These are phyloP conservation scores for Limnephilus lunatus DNA, from an alignment of 2,888 invertebrate genomes.

Conservation along the genomic window DNA sequence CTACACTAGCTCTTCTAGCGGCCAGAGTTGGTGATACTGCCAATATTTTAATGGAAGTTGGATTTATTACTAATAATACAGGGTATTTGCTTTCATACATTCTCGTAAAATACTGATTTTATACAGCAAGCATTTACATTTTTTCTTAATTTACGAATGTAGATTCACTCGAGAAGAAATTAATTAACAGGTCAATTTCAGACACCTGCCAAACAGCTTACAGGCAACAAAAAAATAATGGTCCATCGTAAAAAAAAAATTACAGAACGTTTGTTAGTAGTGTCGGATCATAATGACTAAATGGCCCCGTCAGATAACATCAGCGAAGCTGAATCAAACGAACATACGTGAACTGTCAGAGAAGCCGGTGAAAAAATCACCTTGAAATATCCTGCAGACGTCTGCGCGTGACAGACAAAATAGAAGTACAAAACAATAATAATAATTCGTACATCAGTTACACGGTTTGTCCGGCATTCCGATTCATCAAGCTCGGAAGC, in stretches of 20 bases:
- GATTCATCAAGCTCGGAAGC: conserved; percentile 21
- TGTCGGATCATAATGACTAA: background rate
- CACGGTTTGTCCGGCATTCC: background rate
- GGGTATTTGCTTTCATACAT: no score
- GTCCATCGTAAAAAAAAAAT: background rate
- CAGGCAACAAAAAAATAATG: background rate
- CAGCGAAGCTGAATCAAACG: background rate
- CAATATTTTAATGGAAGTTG: no score
- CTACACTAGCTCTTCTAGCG: no score
- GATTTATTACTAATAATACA: no score
- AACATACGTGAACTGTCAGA: background rate
- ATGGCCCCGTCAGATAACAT: background rate
- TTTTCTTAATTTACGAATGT: background rate
- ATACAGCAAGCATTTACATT: background rate
- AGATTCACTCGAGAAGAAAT: background rate
- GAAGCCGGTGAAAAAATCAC: background rate
- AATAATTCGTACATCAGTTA: background rate
- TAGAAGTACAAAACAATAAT: background rate
- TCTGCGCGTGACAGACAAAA: conserved; percentile 7
- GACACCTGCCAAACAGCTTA: background rate
- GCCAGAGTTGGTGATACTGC: no score
- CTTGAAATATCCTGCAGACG: background rate
- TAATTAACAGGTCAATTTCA: background rate
- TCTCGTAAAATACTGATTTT: background rate
- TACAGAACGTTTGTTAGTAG: background rate